Evolutionary conservation across 2,888 invertebrate species (phyloP).

Genomic region (Parnassius apollo): DNA sequence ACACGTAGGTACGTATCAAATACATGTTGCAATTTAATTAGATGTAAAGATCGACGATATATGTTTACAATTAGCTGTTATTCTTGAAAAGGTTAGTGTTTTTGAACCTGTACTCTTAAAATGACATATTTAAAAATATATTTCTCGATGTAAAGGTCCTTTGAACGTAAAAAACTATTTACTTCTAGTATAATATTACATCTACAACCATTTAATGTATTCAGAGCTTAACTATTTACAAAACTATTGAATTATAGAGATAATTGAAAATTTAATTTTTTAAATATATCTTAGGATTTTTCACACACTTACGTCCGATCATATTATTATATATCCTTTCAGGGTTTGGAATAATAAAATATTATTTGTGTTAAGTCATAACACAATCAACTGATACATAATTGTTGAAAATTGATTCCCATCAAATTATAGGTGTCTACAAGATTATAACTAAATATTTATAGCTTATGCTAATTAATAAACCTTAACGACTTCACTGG

Average conservation of each 20-base stretch:
- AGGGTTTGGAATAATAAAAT: background rate
- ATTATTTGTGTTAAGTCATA: background rate
- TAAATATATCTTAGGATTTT: background rate
- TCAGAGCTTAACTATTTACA: background rate
- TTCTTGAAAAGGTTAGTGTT: constrained; percentile 56
- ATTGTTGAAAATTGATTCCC: background rate
- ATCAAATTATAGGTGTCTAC: constrained; percentile 4
- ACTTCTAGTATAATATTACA: background rate
- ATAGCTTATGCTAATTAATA: background rate
- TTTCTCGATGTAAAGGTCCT: constrained; percentile 26
- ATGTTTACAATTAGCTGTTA: constrained; percentile 10
- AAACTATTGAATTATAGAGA: background rate
- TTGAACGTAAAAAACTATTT: background rate
- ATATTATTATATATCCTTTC: background rate
- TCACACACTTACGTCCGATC: background rate
- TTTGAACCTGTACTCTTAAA: background rate
- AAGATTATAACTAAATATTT: constrained; percentile 2
- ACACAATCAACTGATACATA: background rate
- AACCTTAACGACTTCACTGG: too few species aligned
- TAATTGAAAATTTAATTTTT: background rate
- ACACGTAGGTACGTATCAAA: background rate
- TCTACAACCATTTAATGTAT: background rate
- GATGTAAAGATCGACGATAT: background rate
- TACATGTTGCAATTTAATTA: background rate
- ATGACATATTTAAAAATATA: constrained; percentile 24